Percentiles rank a stretch among this genome's conserved stretches.
phyloP scores from a whole-genome alignment of 37 sponge, comb jelly and placozoan genomes.

The Oscarella lobularis region DNA sequence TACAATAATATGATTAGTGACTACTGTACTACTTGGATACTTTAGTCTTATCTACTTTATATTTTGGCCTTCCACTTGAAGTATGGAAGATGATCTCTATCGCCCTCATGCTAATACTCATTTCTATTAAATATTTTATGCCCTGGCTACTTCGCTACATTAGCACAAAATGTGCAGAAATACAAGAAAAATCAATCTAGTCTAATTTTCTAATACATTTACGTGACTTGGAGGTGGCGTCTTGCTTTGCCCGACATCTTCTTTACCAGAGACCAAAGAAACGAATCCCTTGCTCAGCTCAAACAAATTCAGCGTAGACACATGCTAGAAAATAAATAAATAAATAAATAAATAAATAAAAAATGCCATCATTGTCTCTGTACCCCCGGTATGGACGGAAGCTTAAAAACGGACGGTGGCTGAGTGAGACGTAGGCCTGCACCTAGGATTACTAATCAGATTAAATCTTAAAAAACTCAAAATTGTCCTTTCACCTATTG shows the following conservation, averaged over 20 bases:
- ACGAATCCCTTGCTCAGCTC: not conserved
- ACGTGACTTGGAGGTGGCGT: not conserved
- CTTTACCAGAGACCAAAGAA: not conserved
- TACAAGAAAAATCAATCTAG: too few species aligned
- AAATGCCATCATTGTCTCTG: not conserved
- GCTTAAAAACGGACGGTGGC: not conserved
- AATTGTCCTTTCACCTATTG: slow-evolving; percentile 30
- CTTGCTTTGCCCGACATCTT: not conserved
- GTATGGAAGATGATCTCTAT: too few species aligned
- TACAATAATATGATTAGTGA: too few species aligned
- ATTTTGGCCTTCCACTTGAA: too few species aligned
- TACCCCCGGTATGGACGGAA: slow-evolving; percentile 1
- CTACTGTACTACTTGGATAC: too few species aligned
- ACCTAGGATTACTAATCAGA: not conserved
- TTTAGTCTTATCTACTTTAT: too few species aligned
- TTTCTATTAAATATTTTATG: too few species aligned
- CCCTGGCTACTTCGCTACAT: too few species aligned
- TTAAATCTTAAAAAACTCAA: not conserved
- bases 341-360: not conserved
- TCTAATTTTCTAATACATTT: not conserved
- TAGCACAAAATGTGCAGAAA: too few species aligned
- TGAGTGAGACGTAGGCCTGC: not conserved
- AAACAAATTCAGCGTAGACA: not conserved
- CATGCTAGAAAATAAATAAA: not conserved
- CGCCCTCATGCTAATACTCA: too few species aligned